A percentile compares a stretch with the other conserved stretches of the same genome.
Evolutionary conservation across 2,888 invertebrate genomes (phyloP).

Genomic region (Xanthia icteritia): DNA sequence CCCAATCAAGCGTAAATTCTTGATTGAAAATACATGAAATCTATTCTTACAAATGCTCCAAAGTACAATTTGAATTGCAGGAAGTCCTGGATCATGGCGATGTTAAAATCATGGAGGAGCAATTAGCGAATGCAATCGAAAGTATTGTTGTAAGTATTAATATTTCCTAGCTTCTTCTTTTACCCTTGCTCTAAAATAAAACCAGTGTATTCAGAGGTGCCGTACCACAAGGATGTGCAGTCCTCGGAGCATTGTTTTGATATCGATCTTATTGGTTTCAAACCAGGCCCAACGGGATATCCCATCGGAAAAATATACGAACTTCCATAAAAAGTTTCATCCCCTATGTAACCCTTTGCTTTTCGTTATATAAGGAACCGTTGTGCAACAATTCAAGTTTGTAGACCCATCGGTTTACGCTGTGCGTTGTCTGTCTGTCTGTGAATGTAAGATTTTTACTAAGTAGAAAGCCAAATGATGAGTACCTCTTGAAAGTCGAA

Average conservation of each 20-base stretch:
- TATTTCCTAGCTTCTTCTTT: not conserved
- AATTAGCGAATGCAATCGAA: constrained; percentile 89
- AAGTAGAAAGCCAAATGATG: not conserved
- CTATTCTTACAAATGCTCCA: not conserved
- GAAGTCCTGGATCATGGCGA: constrained; percentile 89
- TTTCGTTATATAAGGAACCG: not conserved
- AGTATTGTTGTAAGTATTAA: constrained; percentile 88
- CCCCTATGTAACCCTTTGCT: not conserved
- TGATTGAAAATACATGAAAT: not conserved
- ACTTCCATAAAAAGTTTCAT: not conserved
- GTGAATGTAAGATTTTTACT: too few species aligned
- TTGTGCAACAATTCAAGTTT: not conserved
- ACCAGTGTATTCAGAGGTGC: not conserved
- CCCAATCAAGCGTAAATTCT: too few species aligned
- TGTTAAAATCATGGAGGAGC: constrained; percentile 89
- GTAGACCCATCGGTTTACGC: not conserved
- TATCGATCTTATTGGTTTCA: not conserved
- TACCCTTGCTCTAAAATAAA: not conserved
- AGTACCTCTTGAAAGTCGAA: too few species aligned
- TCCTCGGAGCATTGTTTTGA: not conserved
- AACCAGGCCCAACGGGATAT: not conserved
- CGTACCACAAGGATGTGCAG: not conserved
- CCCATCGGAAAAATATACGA: not conserved
- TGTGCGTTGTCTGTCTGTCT: not conserved
- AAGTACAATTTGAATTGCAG: constrained; percentile 72